Conservation (phyloP, 2,797 vertebrate species). For the Lepidocolaptes lacrymiger region DNA sequence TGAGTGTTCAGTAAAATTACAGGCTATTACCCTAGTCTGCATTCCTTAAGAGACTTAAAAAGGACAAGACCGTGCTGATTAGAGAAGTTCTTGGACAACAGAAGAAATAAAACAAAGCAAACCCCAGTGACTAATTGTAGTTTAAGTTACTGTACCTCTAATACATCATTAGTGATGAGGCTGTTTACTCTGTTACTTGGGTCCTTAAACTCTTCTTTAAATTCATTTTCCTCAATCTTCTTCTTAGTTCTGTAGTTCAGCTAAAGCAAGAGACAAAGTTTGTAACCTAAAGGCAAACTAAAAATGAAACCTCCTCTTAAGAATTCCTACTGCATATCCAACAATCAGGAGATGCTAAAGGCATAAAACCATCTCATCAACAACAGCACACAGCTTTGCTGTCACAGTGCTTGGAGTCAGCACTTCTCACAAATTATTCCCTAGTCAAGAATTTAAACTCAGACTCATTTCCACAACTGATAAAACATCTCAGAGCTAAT, state of each 20-base stretch:
- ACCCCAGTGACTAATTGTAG: not conserved
- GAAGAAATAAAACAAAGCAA: not conserved
- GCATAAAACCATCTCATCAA: not conserved
- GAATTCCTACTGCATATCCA: not conserved
- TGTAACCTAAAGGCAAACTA: not conserved
- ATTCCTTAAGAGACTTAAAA: not conserved
- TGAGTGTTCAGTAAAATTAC: not conserved
- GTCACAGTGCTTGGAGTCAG: not conserved
- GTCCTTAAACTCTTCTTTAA: conserved; percentile 87
- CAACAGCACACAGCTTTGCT: not conserved
- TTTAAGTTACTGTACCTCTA: conserved; percentile 83
- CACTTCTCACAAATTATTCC: not conserved
- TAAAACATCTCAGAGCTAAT: not conserved
- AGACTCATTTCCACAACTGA: not conserved
- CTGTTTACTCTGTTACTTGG: conserved; percentile 82
- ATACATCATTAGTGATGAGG: conserved; percentile 81
- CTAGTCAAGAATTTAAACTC: not conserved
- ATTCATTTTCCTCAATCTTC: conserved; percentile 22
- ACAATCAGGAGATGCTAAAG: not conserved
- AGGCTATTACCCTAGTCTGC: not conserved
- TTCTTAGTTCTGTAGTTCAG: conserved; percentile 82
- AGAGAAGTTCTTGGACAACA: not conserved
- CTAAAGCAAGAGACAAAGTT: conserved; percentile 68
- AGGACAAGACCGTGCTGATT: not conserved
- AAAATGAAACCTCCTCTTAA: not conserved